These are phyloP conservation scores for Octonoba sinensis DNA, from an alignment of 2,888 invertebrate species.

Conservation along the genomic window DNA sequence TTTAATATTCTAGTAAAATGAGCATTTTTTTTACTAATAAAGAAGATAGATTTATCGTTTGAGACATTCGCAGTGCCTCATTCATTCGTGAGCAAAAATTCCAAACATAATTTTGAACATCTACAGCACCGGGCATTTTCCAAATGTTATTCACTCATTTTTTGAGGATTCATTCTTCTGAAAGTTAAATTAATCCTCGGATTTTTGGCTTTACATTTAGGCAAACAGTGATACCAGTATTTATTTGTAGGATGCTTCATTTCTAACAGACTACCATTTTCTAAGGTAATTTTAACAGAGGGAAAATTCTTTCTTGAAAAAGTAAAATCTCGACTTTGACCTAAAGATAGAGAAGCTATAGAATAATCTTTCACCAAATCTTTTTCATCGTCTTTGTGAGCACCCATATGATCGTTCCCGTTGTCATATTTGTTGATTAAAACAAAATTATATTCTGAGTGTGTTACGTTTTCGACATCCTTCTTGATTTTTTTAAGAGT, in stretches of 20 bases:
- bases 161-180: constrained; percentile 68
- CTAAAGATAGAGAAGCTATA: constrained; percentile 80
- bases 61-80: too few species aligned
- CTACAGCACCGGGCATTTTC: too few species aligned
- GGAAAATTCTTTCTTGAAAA: constrained; percentile 69
- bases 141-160: too few species aligned
- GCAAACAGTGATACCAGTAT: constrained; percentile 81
- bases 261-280: constrained; percentile 78
- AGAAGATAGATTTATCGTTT: too few species aligned
- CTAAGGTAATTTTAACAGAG: constrained; percentile 74
- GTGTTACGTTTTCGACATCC: neutral
- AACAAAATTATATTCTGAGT: neutral
- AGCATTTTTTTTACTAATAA: too few species aligned
- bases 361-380: constrained; percentile 77
- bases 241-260: constrained; percentile 82
- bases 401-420: constrained; percentile 80
- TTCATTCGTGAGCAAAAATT: too few species aligned
- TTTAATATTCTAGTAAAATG: too few species aligned
- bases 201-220: constrained; percentile 75
- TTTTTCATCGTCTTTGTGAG: constrained; percentile 80
- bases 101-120: too few species aligned
- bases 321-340: constrained; percentile 78
- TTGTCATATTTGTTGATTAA: constrained; percentile 76
- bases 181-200: constrained; percentile 80
- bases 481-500: neutral